Base-by-base conservation (phyloP, 2,797 vertebrate species). In the Glyptemys insculpta region DNA sequence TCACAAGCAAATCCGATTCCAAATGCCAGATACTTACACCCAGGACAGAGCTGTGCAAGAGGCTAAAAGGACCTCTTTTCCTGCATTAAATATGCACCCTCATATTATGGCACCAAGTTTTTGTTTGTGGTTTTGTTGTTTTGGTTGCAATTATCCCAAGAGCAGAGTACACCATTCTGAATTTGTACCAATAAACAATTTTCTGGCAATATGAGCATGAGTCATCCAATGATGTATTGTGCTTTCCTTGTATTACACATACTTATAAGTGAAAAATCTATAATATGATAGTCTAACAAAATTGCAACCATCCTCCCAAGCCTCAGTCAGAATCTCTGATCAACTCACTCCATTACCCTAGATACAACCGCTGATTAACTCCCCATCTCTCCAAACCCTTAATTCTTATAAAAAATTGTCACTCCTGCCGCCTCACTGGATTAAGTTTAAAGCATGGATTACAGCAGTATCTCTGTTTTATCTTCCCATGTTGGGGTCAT, bases 301-400 rank as follows among this genome's bases (percentile, higher is more conserved):
- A 44, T 76, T 31, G 25, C 47, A 53, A 25, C 62, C n/a, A 85
- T 41, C 52, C 37, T 72, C 50, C 15, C 68, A 37, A 85, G 84
- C 65, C n/a, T 85, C 68, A 65, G 23, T 44, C 52, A 31, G 53
- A 95, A 92, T 57, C 82, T 49, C 59, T 53, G 92, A 86, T 57
- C 15, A 89, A n/a, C 7, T 2, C 3, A 14, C 56, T 19, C 5
- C 12, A 23, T 10, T 87, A 2, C 15, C 50, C 79, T 81, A 65
- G 53, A 83, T 91, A n/a, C 2, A 82, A 15, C 5, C 12, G 83
- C 59, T 50, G 25, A 72, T 83, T 10, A 23, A 8, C 16, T 80
- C 5, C 7, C 3, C 72, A 88, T 59, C 79, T 82, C 79, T 89
- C 34, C 49, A 53, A 85, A 85, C 21, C 2, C 5, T 56, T 47